Conservation (phyloP, 2,888 invertebrate species). For the Thecocarcelia acutangulata region DNA sequence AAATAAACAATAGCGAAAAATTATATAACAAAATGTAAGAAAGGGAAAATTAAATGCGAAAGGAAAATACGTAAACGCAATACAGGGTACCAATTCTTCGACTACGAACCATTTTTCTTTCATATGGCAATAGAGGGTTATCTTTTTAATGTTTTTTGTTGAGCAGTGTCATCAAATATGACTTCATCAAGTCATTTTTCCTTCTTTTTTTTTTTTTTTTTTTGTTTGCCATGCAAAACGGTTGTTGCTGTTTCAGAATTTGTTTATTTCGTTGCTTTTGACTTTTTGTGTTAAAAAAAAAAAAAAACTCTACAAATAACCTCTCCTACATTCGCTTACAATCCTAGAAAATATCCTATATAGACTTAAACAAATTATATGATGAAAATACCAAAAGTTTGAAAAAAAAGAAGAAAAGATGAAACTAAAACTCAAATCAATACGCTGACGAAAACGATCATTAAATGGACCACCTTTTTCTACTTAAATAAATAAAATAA, state of each 20-base stretch:
- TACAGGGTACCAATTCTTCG: no score
- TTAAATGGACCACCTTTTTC: slow-evolving; percentile 80
- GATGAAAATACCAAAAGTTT: slow-evolving; percentile 12
- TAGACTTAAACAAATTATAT: slow-evolving; percentile 29
- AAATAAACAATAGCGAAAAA: no score
- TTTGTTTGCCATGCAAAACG: no score
- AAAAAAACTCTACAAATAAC: not conserved
- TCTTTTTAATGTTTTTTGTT: no score
- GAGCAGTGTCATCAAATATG: no score
- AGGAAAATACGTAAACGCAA: no score
- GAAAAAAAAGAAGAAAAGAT: slow-evolving; percentile 2
- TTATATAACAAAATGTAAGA: no score
- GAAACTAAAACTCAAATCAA: slow-evolving; percentile 73
- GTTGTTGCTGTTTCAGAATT: not conserved
- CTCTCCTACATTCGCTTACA: not conserved
- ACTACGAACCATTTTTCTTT: no score
- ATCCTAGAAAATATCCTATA: slow-evolving; percentile 6
- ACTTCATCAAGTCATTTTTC: no score
- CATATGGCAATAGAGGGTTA: no score
- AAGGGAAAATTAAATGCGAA: no score
- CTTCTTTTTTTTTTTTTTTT: no score
- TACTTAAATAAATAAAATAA: slow-evolving; percentile 50
- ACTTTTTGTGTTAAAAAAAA: not conserved
- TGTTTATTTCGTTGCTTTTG: not conserved
- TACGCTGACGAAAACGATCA: slow-evolving; percentile 77